phyloP scores from a whole-genome alignment of 92 coral and sea anemone species.

The Palythoa grandiflora region DNA sequence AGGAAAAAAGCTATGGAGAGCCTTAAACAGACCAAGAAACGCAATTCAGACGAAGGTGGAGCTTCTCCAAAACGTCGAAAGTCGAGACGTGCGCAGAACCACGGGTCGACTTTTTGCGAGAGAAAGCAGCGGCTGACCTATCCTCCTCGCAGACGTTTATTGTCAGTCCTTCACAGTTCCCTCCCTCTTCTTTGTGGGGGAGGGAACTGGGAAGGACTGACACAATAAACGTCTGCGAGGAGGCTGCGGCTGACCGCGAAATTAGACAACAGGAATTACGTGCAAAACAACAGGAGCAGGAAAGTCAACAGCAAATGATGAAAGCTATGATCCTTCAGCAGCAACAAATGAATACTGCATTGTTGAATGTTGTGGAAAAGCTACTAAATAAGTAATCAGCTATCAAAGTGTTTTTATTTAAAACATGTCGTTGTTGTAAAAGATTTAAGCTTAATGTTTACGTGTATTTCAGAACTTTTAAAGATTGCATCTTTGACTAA shows the following conservation, averaged over 20 bases:
- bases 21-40: background rate
- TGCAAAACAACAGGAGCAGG: slow-evolving; percentile 28
- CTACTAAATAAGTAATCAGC: slow-evolving; percentile 26
- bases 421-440: background rate
- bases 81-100: no score
- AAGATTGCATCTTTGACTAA: background rate
- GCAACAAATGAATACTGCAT: slow-evolving; percentile 36
- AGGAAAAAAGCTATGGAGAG: slow-evolving; percentile 52
- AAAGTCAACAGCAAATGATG: slow-evolving; percentile 35
- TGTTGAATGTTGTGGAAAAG: slow-evolving; percentile 28
- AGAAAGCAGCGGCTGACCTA: no score
- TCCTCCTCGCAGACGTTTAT: no score
- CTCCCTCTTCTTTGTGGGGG: no score
- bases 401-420: background rate
- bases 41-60: no score
- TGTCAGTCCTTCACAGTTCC: no score
- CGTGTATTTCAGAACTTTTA: slow-evolving; percentile 11
- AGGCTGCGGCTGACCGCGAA: slow-evolving; percentile 15
- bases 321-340: slow-evolving; percentile 29
- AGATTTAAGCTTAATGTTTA: background rate
- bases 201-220: no score
- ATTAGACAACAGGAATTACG: slow-evolving; percentile 18
- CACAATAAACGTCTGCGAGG: background rate
- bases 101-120: no score
- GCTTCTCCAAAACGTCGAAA: no score